Evolutionary conservation across 2,888 invertebrate species (phyloP), one percentile per base, ranked within the genome.

Genomic region (Zootermopsis nevadensis): DNA sequence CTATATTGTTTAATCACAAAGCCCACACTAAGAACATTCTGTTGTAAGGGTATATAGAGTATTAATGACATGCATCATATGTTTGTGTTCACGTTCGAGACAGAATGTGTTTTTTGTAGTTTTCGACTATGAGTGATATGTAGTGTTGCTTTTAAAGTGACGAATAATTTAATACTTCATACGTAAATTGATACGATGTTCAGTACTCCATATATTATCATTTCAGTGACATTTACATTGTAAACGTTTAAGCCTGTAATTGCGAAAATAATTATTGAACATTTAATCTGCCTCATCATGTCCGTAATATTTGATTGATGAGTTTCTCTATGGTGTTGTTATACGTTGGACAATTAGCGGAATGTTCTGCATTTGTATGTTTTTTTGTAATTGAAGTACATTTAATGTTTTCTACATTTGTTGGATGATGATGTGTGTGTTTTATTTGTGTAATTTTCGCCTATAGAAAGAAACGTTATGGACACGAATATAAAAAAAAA

Each of bases 401-500:
- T 15, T 48, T 15, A 48, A 48, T 48, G 48, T 15, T 48, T 48
- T 19, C 19, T 48, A 19, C 19, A 15, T 48, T 2, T 15, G 48
- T 48, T 15, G 19, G 48, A 48, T 67, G 27, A 67, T 30, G 27
- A 31, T n/a, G 72, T 24, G 35, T n/a, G n/a, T 74, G 72, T 38
- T 74, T 74, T 74, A 74, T 35, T 35, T 35, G 35, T 22, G 35
- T n/a, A 74, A 74, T 74, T 33, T 74, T 74, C 72, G 72, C n/a
- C 8, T 33, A 74, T 74, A 22, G 24, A 74, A 74, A 35, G 72
- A 35, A 74, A n/a, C 35, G 24, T 10, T 38, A n/a, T 74, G 35
- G 72, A 74, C 24, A 35, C 35, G 72, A 74, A 74, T 74, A 24
- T 38, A 74, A 35, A n/a, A 74, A n/a, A 74, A 74, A 35, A 35